phyloP scores from a whole-genome alignment of 2,113 vertebrate species.

The Stercorarius parasiticus region DNA sequence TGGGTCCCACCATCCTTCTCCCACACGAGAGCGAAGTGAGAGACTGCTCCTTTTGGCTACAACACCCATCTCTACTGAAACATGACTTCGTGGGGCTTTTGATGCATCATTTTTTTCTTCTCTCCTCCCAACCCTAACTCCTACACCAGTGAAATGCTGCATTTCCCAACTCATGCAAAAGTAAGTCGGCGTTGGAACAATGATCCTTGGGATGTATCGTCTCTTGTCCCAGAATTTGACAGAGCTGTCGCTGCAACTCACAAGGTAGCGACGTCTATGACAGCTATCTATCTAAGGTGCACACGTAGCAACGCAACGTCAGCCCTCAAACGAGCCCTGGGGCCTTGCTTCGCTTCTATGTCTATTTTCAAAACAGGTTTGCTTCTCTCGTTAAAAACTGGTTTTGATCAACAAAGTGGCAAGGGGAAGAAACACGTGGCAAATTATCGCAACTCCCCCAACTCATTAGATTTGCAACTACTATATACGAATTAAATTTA shows the following conservation, averaged over 20 bases:
- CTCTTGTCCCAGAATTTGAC: not conserved
- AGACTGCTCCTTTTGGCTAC: not conserved
- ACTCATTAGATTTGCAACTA: not conserved
- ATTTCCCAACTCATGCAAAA: not conserved
- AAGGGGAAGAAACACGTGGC: not conserved
- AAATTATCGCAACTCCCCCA: not conserved
- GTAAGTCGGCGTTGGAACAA: not conserved
- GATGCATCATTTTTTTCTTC: not conserved
- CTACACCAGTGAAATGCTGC: not conserved
- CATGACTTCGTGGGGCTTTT: not conserved
- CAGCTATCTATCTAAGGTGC: not conserved
- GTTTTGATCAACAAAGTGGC: not conserved
- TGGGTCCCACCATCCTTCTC: not conserved
- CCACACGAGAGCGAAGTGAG: not conserved
- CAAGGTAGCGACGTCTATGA: accelerated
- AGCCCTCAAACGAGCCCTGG: not conserved
- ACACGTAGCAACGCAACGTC: not conserved
- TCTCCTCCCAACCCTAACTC: not conserved
- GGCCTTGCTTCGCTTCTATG: not conserved
- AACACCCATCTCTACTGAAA: not conserved
- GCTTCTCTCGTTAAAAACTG: not conserved
- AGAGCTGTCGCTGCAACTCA: not conserved
- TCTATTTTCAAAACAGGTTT: not conserved
- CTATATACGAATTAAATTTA: not conserved
- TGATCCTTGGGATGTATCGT: not conserved